Conservation (phyloP, 2,888 invertebrate species). For the Esperia sulphurella region DNA sequence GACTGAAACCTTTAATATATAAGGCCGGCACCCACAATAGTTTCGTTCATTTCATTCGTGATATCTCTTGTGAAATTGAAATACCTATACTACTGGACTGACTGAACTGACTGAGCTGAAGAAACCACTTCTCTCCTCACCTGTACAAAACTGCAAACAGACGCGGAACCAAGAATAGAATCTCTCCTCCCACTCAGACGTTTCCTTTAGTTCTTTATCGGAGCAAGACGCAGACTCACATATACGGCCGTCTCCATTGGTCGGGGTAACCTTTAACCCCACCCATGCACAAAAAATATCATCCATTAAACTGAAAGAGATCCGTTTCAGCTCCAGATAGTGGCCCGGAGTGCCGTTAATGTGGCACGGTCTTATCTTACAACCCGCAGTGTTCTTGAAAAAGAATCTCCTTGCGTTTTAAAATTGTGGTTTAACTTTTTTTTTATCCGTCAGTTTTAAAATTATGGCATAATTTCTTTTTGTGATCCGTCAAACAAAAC, state of each 20-base stretch:
- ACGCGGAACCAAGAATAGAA: conserved; percentile 58
- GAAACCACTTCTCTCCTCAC: conserved; percentile 18
- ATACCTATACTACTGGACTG: too few relatives aligned
- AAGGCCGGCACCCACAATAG: too few relatives aligned
- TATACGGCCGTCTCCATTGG: conserved; percentile 52
- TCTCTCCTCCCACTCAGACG: conserved; percentile 51
- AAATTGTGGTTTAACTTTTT: too few relatives aligned
- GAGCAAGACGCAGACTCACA: conserved; percentile 37
- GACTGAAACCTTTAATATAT: too few relatives aligned
- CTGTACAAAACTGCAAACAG: conserved; percentile 39
- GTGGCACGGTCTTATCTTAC: conserved; percentile 53
- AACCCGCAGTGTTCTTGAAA: conserved; percentile 19
- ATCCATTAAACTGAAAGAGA: conserved; percentile 70
- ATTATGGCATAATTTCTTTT: too few relatives aligned
- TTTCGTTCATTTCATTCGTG: too few relatives aligned
- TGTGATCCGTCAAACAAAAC: too few relatives aligned
- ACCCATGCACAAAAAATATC: conserved; percentile 73
- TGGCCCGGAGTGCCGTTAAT: conserved; percentile 43
- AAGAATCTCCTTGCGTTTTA: conserved; percentile 23
- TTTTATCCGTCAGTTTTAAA: too few relatives aligned
- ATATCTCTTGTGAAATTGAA: too few relatives aligned
- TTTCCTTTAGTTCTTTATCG: conserved; percentile 44
- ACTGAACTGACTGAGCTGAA: too few relatives aligned
- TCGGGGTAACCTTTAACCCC: conserved; percentile 71
- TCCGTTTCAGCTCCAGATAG: conserved; percentile 63